phyloP scores from a whole-genome alignment of 2,888 invertebrate species.

The Macrosiphum euphorbiae region DNA sequence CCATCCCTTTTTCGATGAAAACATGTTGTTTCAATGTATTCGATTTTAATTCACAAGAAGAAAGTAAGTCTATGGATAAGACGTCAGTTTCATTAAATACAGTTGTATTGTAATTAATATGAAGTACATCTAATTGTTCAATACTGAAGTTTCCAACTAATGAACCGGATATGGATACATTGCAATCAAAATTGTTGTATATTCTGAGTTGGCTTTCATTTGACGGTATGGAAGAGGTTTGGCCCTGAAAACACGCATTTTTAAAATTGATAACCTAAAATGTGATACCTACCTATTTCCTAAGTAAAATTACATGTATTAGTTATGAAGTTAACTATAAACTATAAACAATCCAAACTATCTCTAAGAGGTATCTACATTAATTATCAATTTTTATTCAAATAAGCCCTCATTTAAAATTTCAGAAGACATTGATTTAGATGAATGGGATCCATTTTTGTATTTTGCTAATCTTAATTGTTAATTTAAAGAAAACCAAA shows the following conservation, averaged over 20 bases:
- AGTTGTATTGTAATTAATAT: not conserved
- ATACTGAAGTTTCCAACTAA: not conserved
- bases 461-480: not conserved
- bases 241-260: not conserved
- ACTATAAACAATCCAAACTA: not conserved
- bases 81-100: not conserved
- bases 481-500: not conserved
- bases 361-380: not conserved
- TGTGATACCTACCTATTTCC: not conserved
- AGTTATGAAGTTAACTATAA: not conserved
- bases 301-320: not conserved
- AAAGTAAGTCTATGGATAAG: not conserved
- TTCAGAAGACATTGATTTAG: not conserved
- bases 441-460: not conserved
- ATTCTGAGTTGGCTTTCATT: constrained; percentile 67
- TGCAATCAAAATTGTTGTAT: constrained; percentile 67
- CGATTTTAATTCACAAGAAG: not conserved
- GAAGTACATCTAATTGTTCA: not conserved
- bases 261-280: not conserved
- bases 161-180: constrained; percentile 35
- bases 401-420: not conserved
- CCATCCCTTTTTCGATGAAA: not conserved
- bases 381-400: not conserved
- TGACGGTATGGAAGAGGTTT: not conserved
- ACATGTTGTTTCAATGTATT: not conserved